Base-by-base conservation (phyloP, 2,113 vertebrate genomes). In the Oryzias curvinotus region DNA sequence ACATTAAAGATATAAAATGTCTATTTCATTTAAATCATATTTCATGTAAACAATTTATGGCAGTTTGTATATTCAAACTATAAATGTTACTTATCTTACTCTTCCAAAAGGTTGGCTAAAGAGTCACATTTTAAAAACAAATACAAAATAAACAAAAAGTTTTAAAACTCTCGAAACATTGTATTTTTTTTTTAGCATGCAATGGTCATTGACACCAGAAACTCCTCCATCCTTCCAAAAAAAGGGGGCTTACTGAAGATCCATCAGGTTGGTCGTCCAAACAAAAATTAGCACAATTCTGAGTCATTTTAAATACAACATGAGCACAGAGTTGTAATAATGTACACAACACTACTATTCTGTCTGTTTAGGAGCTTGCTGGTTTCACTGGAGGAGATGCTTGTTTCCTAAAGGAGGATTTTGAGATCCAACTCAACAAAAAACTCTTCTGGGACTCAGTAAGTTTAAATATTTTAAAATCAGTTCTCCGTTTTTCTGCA, bases 141-240 rank as follows among this genome's bases (percentile, higher is more conserved):
- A 28, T 36, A 36, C 30, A 36, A 36, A 36, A 36, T 1, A 36
- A 10, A 36, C 36, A 13, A 12, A 36, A 36, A 36, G 36, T 10
- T 36, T 36, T 36, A 36, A 1, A 19, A 36, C 21, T 0, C 36
- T 3, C 23, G 44, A 49, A 42, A 16, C 4, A 1, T 17, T 21
- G 1, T 0, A 0, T 55, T 49, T n/a, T 53, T 47, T 44, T 70
- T 46, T 1, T 77, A 99, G 97, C 97, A 99, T 1, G 79, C 95
- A 0, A 99, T 99, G 97, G 90, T 96, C 52, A 93, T 99, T 6
- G 97, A 99, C 88, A 96, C 94, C 14, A 92, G 97, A 65, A 98
- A 94, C 67, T 96, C 97, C 1, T 91, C 95, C 14, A 99, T 99
- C 77, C 76, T 99, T 30, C 97, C 97, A 2, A 93, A 73, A 65